A percentile compares a stretch with the other conserved stretches of the same genome.
Conservation (phyloP, 2,888 invertebrate genomes). For the Blastobasis lacticolella region DNA sequence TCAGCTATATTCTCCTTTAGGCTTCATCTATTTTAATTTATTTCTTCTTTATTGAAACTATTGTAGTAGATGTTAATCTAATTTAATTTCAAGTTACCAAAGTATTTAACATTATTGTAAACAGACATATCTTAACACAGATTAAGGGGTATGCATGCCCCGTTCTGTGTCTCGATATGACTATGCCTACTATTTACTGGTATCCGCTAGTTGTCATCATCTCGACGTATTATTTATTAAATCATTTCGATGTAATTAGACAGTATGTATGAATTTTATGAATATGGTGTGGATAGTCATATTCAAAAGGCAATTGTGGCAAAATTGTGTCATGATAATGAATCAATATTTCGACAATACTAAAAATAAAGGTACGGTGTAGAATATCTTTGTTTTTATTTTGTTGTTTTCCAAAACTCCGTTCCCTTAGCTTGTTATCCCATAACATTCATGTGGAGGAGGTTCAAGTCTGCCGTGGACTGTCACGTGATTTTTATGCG, state of each 20-base stretch:
- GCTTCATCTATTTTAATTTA: no score
- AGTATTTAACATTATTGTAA: constrained; percentile 38
- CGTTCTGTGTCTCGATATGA: background rate
- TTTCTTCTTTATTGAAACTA: constrained; percentile 20
- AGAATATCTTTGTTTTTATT: constrained; percentile 29
- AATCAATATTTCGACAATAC: constrained; percentile 60
- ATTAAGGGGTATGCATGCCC: background rate
- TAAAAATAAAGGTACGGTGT: constrained; percentile 63
- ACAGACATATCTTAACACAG: background rate
- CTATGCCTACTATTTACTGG: background rate
- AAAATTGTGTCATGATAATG: constrained; percentile 18
- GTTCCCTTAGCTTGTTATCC: no score
- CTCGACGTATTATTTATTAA: background rate
- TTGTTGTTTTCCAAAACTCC: no score
- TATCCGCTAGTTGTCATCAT: constrained; percentile 1
- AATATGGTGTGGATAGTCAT: constrained; percentile 8
- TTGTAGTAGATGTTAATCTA: constrained; percentile 37
- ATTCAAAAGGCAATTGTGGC: constrained; percentile 15
- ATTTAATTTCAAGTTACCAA: constrained; percentile 63
- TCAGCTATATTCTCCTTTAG: no score
- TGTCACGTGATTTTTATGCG: no score
- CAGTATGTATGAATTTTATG: constrained; percentile 7
- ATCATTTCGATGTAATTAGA: background rate
- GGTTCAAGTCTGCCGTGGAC: no score
- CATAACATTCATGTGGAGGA: no score